These are phyloP conservation scores for Platycnemis pennipes DNA, from an alignment of 2,888 invertebrate genomes.

Conservation along the genomic window DNA sequence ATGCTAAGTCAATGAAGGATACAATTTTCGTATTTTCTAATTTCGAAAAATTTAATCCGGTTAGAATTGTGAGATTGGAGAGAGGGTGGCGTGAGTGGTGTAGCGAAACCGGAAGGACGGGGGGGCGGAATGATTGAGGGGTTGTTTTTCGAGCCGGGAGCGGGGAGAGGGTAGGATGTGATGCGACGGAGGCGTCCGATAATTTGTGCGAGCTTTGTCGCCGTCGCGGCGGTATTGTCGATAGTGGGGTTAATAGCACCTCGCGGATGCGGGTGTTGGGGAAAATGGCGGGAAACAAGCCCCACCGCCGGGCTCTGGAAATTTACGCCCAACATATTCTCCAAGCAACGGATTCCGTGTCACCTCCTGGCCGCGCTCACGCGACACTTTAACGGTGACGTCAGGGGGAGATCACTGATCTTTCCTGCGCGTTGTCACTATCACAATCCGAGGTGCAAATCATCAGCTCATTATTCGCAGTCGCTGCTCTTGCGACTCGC, in stretches of 20 bases:
- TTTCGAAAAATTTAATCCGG: neutral
- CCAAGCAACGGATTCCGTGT: neutral
- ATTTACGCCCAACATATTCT: neutral
- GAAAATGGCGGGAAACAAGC: neutral
- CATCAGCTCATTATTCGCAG: too few species aligned
- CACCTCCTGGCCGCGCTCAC: too few species aligned
- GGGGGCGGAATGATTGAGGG: neutral
- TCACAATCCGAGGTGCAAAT: too few species aligned
- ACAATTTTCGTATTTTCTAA: neutral
- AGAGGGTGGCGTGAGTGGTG: neutral
- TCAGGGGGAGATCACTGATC: too few species aligned
- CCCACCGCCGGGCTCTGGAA: neutral
- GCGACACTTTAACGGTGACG: too few species aligned
- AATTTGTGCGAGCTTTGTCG: conserved; percentile 15
- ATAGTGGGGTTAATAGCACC: conserved; percentile 59
- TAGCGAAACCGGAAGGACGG: too few species aligned
- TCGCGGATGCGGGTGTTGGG: neutral
- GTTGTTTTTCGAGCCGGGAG: neutral
- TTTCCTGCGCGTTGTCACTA: too few species aligned
- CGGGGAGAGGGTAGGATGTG: too few species aligned
- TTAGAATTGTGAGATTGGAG: neutral
- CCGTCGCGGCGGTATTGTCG: neutral
- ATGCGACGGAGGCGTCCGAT: neutral
- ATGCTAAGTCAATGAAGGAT: neutral
- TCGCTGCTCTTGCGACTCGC: too few species aligned